These are phyloP conservation scores for Heliconius charithonia DNA, from an alignment of 2,888 invertebrate species.

Conservation along the genomic window DNA sequence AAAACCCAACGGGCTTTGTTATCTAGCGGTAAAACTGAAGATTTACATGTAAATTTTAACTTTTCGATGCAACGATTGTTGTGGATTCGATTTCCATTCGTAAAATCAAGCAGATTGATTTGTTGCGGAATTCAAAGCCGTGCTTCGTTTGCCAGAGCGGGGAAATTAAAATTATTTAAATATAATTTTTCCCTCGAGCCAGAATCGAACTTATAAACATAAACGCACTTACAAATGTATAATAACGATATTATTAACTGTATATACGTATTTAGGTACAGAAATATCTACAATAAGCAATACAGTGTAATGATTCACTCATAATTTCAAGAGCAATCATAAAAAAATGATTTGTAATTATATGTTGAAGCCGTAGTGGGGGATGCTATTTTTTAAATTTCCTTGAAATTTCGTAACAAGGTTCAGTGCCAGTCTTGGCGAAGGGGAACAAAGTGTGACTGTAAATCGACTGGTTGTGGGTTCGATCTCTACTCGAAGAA, in stretches of 20 bases:
- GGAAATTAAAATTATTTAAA: too few relatives aligned
- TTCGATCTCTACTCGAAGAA: too few relatives aligned
- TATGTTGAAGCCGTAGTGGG: not conserved
- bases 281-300: not conserved
- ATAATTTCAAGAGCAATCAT: constrained; percentile 11
- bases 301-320: not conserved
- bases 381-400: not conserved
- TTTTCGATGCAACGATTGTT: not conserved
- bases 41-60: not conserved
- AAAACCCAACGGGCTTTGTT: constrained; percentile 24
- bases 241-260: not conserved
- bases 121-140: too few relatives aligned
- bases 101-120: too few relatives aligned
- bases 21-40: not conserved
- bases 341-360: constrained; percentile 10
- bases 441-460: too few relatives aligned
- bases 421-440: too few relatives aligned
- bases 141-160: too few relatives aligned
- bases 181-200: too few relatives aligned
- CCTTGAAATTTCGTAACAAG: not conserved
- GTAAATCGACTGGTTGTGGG: too few relatives aligned
- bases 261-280: constrained; percentile 1
- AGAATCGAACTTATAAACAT: too few relatives aligned
- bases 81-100: not conserved
- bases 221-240: not conserved